Evolutionary conservation across 2,797 vertebrate species (phyloP), one percentile per base, ranked within the genome.

Genomic region (Muscicapa striata): DNA sequence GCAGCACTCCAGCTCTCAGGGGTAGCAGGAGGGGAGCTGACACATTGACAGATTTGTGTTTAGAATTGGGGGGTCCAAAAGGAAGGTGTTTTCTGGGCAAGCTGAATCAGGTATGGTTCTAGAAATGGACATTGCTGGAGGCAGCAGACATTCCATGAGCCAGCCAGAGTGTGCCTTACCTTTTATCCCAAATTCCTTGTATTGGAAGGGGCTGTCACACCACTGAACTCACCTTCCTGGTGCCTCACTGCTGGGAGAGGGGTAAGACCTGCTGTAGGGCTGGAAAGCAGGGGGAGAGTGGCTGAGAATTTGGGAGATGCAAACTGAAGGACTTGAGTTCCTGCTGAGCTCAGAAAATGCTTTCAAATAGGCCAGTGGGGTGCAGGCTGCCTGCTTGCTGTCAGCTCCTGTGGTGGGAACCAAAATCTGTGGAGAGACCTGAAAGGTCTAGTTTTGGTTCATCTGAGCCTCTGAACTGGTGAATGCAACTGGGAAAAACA

Each of bases 61-160:
- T 0, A 0, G 12, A 69, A n/a, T 0, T 12, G 27, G 6, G 48
- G n/a, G 15, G 11, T 91, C 9, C 34, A 22, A 2, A 24, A 48
- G 13, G 11, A 74, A 49, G 11, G 15, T 23, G 16, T 36, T 78
- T 68, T 19, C 27, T 48, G 38, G 49, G 14, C 29, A 64, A 46
- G 46, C 2, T 32, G 32, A 63, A 38, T 5, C 22, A 59, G 36
- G 43, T 5, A 1, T 1, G 0, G 32, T 21, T 49, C 57, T 41
- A 55, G 62, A 63, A 83, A 61, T 0, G 21, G 36, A 15, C 22
- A 8, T 9, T 69, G 29, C 36, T 74, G 45, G 51, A 32, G 20
- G 27, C 3, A 52, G 36, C 12, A 66, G 51, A 22, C 24, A 15
- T 36, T 40, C 9, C 75, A 51, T 0, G 0, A 34, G 11, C 26